A percentile compares a stretch with the other conserved stretches of the same genome.
phyloP scores from a whole-genome alignment of 2,797 vertebrate genomes.

The Syndactyla subalaris region DNA sequence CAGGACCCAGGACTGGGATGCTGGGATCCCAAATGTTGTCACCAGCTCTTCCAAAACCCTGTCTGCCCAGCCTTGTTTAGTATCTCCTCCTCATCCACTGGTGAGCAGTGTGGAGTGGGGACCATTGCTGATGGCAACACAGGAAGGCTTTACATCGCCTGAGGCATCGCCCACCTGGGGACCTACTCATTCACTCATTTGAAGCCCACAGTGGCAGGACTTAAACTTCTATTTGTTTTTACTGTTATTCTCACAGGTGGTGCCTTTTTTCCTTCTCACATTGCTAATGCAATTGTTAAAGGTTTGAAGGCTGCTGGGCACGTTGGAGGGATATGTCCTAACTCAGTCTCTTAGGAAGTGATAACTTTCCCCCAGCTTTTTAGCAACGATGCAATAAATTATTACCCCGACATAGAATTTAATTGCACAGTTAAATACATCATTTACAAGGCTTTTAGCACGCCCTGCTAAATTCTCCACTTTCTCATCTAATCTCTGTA shows the following conservation, averaged over 20 bases:
- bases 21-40: neutral
- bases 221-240: neutral
- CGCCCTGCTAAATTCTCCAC: neutral
- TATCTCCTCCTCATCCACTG: neutral
- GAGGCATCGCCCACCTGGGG: neutral
- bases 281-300: neutral
- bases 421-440: slow-evolving; percentile 37
- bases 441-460: slow-evolving; percentile 51
- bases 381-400: slow-evolving; percentile 26
- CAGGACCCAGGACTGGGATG: neutral
- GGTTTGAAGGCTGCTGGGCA: neutral
- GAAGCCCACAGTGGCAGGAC: neutral
- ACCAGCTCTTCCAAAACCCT: neutral
- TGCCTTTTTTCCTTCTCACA: neutral
- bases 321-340: neutral
- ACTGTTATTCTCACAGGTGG: neutral
- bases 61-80: neutral
- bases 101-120: accelerated
- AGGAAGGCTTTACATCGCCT: neutral
- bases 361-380: neutral
- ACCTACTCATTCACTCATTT: accelerated
- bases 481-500: slow-evolving; percentile 39
- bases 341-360: neutral
- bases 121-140: neutral
- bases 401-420: neutral